Base-by-base conservation (phyloP, 2,113 vertebrate species). In the Pandion haliaetus region DNA sequence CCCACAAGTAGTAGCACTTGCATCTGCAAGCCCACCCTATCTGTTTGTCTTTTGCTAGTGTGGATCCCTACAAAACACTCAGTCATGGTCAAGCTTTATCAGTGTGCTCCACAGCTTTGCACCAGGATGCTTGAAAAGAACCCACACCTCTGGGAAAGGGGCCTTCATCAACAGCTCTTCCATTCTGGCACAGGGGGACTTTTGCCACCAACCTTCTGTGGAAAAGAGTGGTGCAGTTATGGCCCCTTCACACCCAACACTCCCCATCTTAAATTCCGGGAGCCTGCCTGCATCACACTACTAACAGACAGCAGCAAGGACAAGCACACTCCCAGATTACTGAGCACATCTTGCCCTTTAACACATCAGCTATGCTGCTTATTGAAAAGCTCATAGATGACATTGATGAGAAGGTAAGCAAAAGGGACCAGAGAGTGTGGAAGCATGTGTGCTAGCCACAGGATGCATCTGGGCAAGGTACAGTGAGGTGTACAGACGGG, bases 191-290 rank as follows among this genome's bases (percentile, higher is more conserved):
- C 3, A 9, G 12, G 11, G 34, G 24, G 28, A 6, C 10, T 76
- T 88, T 74, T 65, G 32, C 52, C 74, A 72, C 23, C 47, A 71
- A 5, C 26, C 66, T 57, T 71, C 62, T 80, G 16, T 12, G 44
- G 36, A 57, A 72, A 6, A 31, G 26, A 26, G 14, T 5, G 8
- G 44, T 17, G 17, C 8, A 24, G 4, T 31, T 44, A 49, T 21
- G 17, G 45, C 5, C 63, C 31, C 67, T 57, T 24, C 34, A 47
- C n/a, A 50, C 26, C 8, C 8, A 38, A n/a, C 0, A 0, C 23
- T 59, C 36, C 42, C 40, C 1, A 0, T 21, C 61, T 52, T 34
- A 23, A 74, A 12, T 63, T 24, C 47, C 29, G 40, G 14, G 45
- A 47, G n/a, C 8, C 38, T 86, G 79, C 47, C 55, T 32, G 55